A percentile compares a stretch with the other conserved stretches of the same genome.
Evolutionary conservation across 2,888 invertebrate genomes (phyloP).

Genomic region (Drosophila kokeensis): DNA sequence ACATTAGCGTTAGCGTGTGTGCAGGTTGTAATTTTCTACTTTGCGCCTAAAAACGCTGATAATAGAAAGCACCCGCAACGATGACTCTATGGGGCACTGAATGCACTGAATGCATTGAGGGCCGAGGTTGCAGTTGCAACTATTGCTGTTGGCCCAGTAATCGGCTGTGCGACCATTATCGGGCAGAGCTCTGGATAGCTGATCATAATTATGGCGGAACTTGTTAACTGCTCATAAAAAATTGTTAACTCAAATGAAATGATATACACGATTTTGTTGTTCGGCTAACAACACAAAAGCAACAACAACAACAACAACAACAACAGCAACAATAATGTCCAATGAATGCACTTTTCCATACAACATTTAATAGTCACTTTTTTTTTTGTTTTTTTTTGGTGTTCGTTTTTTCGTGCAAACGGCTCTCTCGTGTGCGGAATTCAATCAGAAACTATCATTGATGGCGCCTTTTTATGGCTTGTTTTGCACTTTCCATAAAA

Average conservation of each 20-base stretch:
- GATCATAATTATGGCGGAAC: constrained; percentile 53
- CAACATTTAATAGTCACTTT: constrained; percentile 12
- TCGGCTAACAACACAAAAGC: constrained; percentile 12
- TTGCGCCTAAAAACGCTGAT: constrained; percentile 69
- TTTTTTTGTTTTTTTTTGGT: constrained; percentile 17
- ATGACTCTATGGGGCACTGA: constrained; percentile 28
- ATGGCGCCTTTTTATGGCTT: constrained; percentile 58
- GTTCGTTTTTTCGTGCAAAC: constrained; percentile 29
- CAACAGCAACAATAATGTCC: neutral
- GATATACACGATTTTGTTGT: constrained; percentile 49
- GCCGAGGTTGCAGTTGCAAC: constrained; percentile 13
- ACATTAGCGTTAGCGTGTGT: constrained; percentile 68
- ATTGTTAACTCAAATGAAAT: constrained; percentile 48
- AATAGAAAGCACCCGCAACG: constrained; percentile 36
- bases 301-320: neutral
- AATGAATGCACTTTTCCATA: constrained; percentile 9
- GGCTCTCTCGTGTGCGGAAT: constrained; percentile 54
- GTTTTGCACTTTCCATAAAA: constrained; percentile 50
- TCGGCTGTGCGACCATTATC: constrained; percentile 44
- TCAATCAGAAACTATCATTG: constrained; percentile 52
- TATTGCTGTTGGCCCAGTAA: constrained; percentile 17
- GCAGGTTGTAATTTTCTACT: constrained; percentile 80
- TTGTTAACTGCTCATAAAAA: constrained; percentile 64
- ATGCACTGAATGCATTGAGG: constrained; percentile 15
- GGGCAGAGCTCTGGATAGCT: constrained; percentile 18